phyloP scores from a whole-genome alignment of 2,888 invertebrate species.

The Hybos culiciformis region DNA sequence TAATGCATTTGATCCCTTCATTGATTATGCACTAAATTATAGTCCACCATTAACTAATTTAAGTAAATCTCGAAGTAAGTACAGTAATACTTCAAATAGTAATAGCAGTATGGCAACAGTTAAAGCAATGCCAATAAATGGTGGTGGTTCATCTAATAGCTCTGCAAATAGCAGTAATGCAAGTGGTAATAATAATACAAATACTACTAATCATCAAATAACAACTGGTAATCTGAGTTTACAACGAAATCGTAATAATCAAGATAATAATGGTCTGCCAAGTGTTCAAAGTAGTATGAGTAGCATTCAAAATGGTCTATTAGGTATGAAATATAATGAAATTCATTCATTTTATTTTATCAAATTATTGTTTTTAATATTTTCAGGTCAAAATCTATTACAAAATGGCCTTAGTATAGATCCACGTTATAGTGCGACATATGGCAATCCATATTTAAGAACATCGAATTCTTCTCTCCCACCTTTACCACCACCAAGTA shows the following conservation, averaged over 20 bases:
- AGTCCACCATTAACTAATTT: conserved; percentile 53
- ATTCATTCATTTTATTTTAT: conserved; percentile 23
- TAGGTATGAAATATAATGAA: conserved; percentile 31
- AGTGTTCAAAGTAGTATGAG: conserved; percentile 33
- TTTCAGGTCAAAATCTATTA: conserved; percentile 31
- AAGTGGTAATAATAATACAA: not conserved
- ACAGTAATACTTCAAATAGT: conserved; percentile 26
- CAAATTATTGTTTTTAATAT: not conserved
- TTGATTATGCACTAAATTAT: conserved; percentile 78
- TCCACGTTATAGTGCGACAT: conserved; percentile 77
- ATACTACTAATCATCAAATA: conserved; percentile 2
- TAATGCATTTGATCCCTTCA: conserved; percentile 77
- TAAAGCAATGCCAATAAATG: conserved; percentile 19
- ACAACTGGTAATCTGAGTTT: conserved; percentile 18
- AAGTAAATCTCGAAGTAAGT: conserved; percentile 30
- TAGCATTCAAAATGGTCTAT: conserved; percentile 35
- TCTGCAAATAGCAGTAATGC: conserved; percentile 6
- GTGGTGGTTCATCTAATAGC: conserved; percentile 1
- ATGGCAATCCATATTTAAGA: conserved; percentile 76
- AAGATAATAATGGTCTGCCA: conserved; percentile 35
- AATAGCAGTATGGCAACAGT: conserved; percentile 25
- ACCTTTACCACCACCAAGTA: conserved; percentile 45
- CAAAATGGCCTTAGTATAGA: conserved; percentile 46
- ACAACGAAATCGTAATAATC: conserved; percentile 30
- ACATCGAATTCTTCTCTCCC: conserved; percentile 44